Evolutionary conservation across 2,888 invertebrate genomes (phyloP).

Genomic region (Tenthredo livida): DNA sequence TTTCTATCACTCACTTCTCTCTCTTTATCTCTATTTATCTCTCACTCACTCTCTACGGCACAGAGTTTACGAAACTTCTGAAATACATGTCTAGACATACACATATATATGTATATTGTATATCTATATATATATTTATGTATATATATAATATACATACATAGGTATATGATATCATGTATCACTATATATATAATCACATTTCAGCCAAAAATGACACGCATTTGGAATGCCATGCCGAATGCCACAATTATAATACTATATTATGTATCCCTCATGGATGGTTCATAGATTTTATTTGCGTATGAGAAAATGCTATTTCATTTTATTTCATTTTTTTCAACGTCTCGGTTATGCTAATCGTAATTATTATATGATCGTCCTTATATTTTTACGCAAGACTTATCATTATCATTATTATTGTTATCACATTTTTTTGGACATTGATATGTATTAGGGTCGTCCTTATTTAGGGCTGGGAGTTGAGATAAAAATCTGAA

Average conservation of each 20-base stretch:
- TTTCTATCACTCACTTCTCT: conserved; percentile 52
- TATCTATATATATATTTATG: too few species aligned
- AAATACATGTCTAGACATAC: background rate
- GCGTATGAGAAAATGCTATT: background rate
- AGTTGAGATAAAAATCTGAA: too few species aligned
- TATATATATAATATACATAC: background rate
- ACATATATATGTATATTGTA: background rate
- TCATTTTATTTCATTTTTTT: background rate
- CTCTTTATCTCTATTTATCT: conserved; percentile 32
- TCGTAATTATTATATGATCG: conserved; percentile 1
- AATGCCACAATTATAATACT: background rate
- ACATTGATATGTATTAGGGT: too few species aligned
- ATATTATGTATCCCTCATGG: background rate
- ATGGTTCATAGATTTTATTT: conserved; percentile 2
- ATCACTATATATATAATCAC: background rate
- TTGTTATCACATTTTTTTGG: too few species aligned
- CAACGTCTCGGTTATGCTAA: background rate
- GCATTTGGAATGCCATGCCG: background rate
- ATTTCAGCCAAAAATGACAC: background rate
- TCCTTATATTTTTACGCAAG: background rate
- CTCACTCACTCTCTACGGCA: conserved; percentile 24
- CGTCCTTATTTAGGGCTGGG: too few species aligned
- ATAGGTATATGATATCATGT: background rate
- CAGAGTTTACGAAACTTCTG: conserved; percentile 4
- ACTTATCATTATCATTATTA: background rate